These are phyloP conservation scores for Piliocolobus tephrosceles DNA, from an alignment of 2,113 vertebrate species.

Conservation along the genomic window DNA sequence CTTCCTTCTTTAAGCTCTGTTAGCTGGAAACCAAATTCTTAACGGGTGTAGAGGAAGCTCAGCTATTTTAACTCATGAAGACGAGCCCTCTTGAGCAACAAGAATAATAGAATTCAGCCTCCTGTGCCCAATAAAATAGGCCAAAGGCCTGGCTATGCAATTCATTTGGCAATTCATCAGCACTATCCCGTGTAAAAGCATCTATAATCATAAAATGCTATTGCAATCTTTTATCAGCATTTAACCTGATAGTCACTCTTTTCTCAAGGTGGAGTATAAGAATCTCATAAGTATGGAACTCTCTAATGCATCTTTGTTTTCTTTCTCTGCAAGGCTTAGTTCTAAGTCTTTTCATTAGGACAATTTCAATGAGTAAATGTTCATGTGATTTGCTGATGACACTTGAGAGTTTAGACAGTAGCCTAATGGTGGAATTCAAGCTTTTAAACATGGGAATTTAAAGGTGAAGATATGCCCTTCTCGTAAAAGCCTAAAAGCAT, in stretches of 20 bases:
- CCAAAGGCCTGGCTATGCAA: background rate
- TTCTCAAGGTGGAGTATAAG: background rate
- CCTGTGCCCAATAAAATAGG: slow-evolving; percentile 15
- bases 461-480: background rate
- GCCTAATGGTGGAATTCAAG: background rate
- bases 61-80: slow-evolving; percentile 29
- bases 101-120: background rate
- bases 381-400: background rate
- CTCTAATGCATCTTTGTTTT: background rate
- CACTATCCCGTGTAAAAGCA: background rate
- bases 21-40: slow-evolving; percentile 50
- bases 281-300: background rate
- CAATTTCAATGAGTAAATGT: background rate
- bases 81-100: background rate
- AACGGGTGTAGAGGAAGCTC: background rate
- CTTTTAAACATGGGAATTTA: background rate
- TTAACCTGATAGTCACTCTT: slow-evolving; percentile 22
- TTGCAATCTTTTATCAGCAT: slow-evolving; percentile 25
- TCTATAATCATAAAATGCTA: slow-evolving; percentile 50
- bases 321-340: background rate
- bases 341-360: background rate
- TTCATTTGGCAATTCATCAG: slow-evolving; percentile 45
- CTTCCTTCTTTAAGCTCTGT: background rate
- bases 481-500: slow-evolving; percentile 17
- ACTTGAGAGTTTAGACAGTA: background rate